phyloP scores from a whole-genome alignment of 2,888 invertebrate species.

The Nomada flava region DNA sequence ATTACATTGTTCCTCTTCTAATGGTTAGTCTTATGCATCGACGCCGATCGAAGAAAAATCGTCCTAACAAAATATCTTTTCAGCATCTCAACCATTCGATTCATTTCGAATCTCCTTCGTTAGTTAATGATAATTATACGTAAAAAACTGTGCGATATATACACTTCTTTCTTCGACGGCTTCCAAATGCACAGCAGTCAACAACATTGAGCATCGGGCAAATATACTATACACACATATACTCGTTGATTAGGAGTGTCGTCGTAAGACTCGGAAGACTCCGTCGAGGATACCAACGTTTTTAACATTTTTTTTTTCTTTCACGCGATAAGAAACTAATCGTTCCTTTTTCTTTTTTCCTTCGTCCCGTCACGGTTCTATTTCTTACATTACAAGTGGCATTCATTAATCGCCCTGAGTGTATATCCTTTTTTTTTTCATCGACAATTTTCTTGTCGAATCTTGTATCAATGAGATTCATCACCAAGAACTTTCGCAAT shows the following conservation, averaged over 20 bases:
- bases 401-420: constrained; percentile 52
- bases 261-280: constrained; percentile 68
- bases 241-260: constrained; percentile 60
- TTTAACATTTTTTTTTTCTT: neutral
- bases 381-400: constrained; percentile 17
- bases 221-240: constrained; percentile 47
- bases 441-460: neutral
- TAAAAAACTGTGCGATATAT: constrained; percentile 57
- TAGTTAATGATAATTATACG: constrained; percentile 28
- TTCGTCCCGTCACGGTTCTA: neutral
- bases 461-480: constrained; percentile 10
- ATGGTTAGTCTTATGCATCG: neutral
- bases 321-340: constrained; percentile 36
- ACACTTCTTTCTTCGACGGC: constrained; percentile 50
- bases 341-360: neutral
- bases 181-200: constrained; percentile 65
- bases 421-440: constrained; percentile 3
- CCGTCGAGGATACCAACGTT: constrained; percentile 53
- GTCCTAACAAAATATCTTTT: neutral
- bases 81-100: neutral
- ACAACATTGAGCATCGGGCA: constrained; percentile 64
- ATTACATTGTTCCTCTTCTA: neutral
- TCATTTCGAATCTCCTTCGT: neutral
- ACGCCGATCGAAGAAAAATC: constrained; percentile 11
- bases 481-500: constrained; percentile 20